These are phyloP conservation scores for Arvicanthis niloticus DNA, from an alignment of 2,113 vertebrate species.

Conservation along the genomic window DNA sequence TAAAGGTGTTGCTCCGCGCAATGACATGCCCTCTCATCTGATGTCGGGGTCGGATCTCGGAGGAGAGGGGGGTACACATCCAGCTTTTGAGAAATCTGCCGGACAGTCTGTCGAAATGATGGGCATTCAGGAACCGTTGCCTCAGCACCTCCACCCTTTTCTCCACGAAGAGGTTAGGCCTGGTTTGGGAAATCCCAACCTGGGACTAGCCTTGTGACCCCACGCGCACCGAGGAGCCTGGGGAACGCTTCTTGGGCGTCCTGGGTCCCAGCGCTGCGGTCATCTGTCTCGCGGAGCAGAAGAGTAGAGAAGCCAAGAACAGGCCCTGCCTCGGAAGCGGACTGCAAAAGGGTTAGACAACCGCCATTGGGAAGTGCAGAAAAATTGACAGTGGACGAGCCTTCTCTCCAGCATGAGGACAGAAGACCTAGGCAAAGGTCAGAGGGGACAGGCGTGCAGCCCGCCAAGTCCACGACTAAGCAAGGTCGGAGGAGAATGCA, in stretches of 20 bases:
- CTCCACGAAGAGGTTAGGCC: background rate
- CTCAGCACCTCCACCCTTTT: background rate
- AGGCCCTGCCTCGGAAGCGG: background rate
- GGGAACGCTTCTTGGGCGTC: background rate
- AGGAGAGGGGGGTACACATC: conserved; percentile 66
- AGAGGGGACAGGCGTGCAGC: background rate
- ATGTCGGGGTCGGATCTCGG: conserved; percentile 58
- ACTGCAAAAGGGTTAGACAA: background rate
- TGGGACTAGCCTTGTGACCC: background rate
- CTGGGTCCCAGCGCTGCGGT: background rate
- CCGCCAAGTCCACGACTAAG: background rate
- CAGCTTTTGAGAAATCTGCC: conserved; percentile 74
- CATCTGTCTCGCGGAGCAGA: background rate
- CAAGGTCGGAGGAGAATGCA: background rate
- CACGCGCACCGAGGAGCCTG: background rate
- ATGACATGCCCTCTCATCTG: conserved; percentile 61
- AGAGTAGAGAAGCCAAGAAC: background rate
- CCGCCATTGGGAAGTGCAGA: background rate
- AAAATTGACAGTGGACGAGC: background rate
- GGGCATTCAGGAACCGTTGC: conserved; percentile 67
- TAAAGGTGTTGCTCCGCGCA: conserved; percentile 13
- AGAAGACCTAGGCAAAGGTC: background rate
- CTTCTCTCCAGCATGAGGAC: background rate
- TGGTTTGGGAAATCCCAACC: background rate
- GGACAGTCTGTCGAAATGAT: conserved; percentile 65